Evolutionary conservation across 2,797 vertebrate species (phyloP), one percentile per base, ranked within the genome.

Genomic region (Tadarida brasiliensis): DNA sequence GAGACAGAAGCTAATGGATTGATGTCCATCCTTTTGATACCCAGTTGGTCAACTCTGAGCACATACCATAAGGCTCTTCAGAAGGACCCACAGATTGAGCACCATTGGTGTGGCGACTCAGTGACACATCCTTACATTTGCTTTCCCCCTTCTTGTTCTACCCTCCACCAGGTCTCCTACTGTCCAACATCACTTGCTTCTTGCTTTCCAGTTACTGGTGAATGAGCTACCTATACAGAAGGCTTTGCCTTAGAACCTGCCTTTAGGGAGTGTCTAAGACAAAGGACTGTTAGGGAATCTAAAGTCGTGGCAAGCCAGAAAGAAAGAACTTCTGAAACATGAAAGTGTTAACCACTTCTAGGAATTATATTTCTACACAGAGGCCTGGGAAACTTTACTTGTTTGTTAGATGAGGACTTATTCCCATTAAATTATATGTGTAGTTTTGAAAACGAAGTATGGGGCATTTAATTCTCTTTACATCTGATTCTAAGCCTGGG

Each of bases 361-460:
- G 14, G 7, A 11, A 33, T 56, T 92, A 12, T 20, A 84, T 77
- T 93, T 76, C 28, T 59, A 56, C 35, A 56, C 0, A 76, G 56
- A 24, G 6, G 65, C 10, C 56, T 80, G 17, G 35, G 17, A 87
- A 92, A 56, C 14, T 28, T 80, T 39, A 19, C 16, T 89, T 44
- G 5, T 71, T 94, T 67, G 39, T 90, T 56, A 30, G 7, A 44
- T 59, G 28, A 80, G 22, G 61, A 54, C 28, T 35, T 90, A 30
- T 16, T 5, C 11, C 12, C 63, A 33, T 73, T 81, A 67, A 87
- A 54, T 51, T 80, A 68, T 44, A 49, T 35, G 49, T 87, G 67
- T 96, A 96, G 9, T 91, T 91, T 65, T 89, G 44, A 94, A 91
- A 70, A 83, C 5, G 28, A 82, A 54, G 17, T 24, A 63, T 30